Evolutionary conservation across 2,113 vertebrate genomes (phyloP), one percentile per base, ranked within the genome.

Genomic region (Nibea coibor): DNA sequence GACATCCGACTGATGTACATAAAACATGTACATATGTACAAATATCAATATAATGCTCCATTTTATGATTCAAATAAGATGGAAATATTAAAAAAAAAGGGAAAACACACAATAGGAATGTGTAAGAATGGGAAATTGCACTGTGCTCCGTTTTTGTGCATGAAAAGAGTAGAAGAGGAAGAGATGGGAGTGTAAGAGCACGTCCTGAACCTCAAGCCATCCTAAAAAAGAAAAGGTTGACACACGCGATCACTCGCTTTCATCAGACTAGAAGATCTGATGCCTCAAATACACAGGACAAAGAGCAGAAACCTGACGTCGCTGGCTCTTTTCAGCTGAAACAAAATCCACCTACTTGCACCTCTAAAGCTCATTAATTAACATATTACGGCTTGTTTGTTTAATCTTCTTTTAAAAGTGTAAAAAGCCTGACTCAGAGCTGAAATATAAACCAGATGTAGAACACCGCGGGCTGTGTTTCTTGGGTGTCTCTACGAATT

Each of bases 71-170:
- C 58, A 26, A 58, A 67, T 17, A 54, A 56, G 31, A 66, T 31
- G 68, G 61, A 61, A 31, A 26, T 26, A 26, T 26, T 19, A 15
- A 64, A 68, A 62, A 50, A 28, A 43, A 31, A 42, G 66, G 11
- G 57, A 17, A 75, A 78, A 28, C 26, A 79, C 24, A 65, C 66
- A 57, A 19, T 16, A 75, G 90, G 91, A 94, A 94, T 91, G 89
- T 89, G 64, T 69, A 48, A 58, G 65, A 86, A 78, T 35, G 64
- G 35, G 47, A 78, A 80, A 86, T 89, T 87, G 82, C 84, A 89
- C 86, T 53, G 75, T 83, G 71, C 83, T 89, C 77, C 4, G 1
- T 62, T 84, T 78, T 81, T 89, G 87, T 86, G 86, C 82, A 83
- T 47, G 62, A 87, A 69, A 82, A 9, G 20, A 84, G 62, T 8